These are phyloP conservation scores for Chorisops tibialis DNA, from an alignment of 2,888 invertebrate species.

Conservation along the genomic window DNA sequence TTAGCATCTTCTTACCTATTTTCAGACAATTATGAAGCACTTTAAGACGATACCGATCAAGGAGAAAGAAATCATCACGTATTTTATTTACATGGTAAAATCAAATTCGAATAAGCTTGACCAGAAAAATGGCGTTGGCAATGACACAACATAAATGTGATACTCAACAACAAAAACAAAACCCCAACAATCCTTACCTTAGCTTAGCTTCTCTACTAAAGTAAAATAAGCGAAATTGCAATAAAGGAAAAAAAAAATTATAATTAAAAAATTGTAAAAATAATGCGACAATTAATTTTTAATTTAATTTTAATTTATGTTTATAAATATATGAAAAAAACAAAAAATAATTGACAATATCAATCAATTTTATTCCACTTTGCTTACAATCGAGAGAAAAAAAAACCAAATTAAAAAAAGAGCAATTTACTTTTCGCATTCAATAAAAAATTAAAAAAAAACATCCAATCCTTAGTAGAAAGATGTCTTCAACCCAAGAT, in stretches of 20 bases:
- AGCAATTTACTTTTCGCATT: slow-evolving; percentile 14
- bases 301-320: neutral
- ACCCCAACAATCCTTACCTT: neutral
- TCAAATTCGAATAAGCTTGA: slow-evolving; percentile 62
- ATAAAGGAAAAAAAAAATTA: neutral
- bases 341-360: neutral
- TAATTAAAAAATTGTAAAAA: too few species aligned
- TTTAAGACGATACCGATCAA: slow-evolving; percentile 92
- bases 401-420: slow-evolving; percentile 23
- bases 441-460: too few species aligned
- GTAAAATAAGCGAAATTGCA: neutral
- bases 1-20: slow-evolving; percentile 41
- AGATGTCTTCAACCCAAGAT: slow-evolving; percentile 34
- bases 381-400: slow-evolving; percentile 4
- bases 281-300: neutral
- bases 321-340: neutral
- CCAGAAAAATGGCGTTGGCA: slow-evolving; percentile 50
- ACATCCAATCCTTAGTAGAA: too few species aligned
- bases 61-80: slow-evolving; percentile 92
- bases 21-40: slow-evolving; percentile 89
- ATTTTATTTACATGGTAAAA: slow-evolving; percentile 94
- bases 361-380: neutral
- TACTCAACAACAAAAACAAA: neutral
- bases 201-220: neutral
- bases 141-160: slow-evolving; percentile 40